Evolutionary conservation across 64 coral and sea anemone genomes (phyloP), one percentile per base, ranked within the genome.

Genomic region (Porites lutea): DNA sequence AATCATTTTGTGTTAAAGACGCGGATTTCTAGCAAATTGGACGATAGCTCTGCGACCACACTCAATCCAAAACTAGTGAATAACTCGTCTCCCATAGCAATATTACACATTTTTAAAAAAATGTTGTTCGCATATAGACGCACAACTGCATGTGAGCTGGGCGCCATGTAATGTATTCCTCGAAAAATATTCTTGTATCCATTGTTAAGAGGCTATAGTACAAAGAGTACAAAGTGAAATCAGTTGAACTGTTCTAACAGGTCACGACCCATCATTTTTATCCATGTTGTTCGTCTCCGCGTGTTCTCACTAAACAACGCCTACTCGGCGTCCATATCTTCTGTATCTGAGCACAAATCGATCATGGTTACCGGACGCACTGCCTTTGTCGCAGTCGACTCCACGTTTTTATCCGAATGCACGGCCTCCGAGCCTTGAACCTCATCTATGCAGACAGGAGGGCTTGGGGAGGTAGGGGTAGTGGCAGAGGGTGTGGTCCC

Each of bases 401-500:
- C 15, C 59, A 16, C 61, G 6, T 52, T 46, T 68, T 22, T 18
- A n/a, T 83, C 59, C 12, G 44, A 46, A 13, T 68, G 81, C 15
- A 43, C 60, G 63, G 46, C 11, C 18, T 83, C 81, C 44, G 16
- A 66, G 4, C 61, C 61, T 68, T 83, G 61, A 3, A 83, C 81
- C n/a, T 83, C 81, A 6, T 48, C 81, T 52, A 83, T 18, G 22
- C 44, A 83, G 81, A 65, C 46, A 1, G 79, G 79, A n/a, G 79
- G 79, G 2, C 11, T 82, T 1, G 79, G 79, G 14, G 79, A 82
- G 58, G 58, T 82, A 4, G 94, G 94, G 12, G 76, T 92, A 48
- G 52, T 88, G 7, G 75, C 90, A 58, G 78, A 88, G 47, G 95
- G 95, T 3, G 95, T 97, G 46, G 95, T 97, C 20, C 95, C 93